A percentile compares a stretch with the other conserved stretches of the same genome.
These are phyloP conservation scores for Sinhomidia bicolor DNA, from an alignment of 2,888 invertebrate genomes.

Conservation along the genomic window DNA sequence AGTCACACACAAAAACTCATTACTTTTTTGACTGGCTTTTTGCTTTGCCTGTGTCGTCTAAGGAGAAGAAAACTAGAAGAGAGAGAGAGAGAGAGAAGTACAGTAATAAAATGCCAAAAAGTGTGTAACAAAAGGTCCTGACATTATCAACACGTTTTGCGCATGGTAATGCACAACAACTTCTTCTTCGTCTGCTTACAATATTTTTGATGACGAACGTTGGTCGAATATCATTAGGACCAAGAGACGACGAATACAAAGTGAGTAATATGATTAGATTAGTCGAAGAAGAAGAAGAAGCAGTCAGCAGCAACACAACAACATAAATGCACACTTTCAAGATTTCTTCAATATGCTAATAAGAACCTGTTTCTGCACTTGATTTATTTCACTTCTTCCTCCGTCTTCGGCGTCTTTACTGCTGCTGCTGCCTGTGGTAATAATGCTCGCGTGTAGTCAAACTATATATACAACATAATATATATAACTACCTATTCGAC, in stretches of 20 bases:
- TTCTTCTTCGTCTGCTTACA: not conserved
- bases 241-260: not conserved
- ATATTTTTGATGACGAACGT: constrained; percentile 10
- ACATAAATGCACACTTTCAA: constrained; percentile 56
- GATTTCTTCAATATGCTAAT: constrained; percentile 63
- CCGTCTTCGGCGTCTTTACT: constrained; percentile 21
- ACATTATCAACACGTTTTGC: constrained; percentile 63
- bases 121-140: constrained; percentile 42
- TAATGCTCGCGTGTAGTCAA: constrained; percentile 13
- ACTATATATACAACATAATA: not conserved
- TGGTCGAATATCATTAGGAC: not conserved
- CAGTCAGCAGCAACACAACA: too few relatives aligned
- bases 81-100: constrained; percentile 33
- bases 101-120: constrained; percentile 23
- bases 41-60: not conserved
- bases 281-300: constrained; percentile 38
- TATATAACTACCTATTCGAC: not conserved
- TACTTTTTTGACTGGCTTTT: not conserved
- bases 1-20: not conserved
- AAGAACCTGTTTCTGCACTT: constrained; percentile 69
- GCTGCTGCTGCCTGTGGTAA: not conserved
- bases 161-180: constrained; percentile 54
- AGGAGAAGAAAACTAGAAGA: constrained; percentile 18
- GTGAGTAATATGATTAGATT: constrained; percentile 51
- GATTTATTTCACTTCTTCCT: constrained; percentile 59